These are phyloP conservation scores for Rhinolophus ferrumequinum DNA, from an alignment of 2,113 vertebrate species.

Conservation along the genomic window DNA sequence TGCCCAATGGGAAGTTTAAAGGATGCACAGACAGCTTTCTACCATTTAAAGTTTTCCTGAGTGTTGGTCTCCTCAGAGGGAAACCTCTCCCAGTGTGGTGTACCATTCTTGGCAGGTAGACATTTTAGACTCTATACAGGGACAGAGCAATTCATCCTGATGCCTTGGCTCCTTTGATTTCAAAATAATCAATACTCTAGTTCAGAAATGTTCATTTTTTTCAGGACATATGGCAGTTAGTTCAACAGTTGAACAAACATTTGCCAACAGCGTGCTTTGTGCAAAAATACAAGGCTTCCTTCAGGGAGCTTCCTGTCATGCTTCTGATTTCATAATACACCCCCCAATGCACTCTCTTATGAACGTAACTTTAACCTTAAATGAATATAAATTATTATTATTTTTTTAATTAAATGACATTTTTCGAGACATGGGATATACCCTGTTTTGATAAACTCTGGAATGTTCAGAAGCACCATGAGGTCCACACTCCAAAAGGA, in stretches of 20 bases:
- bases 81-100: background rate
- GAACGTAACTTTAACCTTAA: background rate
- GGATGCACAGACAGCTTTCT: background rate
- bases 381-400: background rate
- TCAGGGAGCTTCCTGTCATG: background rate
- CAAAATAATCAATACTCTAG: background rate
- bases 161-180: background rate
- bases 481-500: background rate
- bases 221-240: background rate
- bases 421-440: background rate
- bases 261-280: background rate
- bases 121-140: background rate
- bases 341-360: background rate
- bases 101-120: background rate
- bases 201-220: background rate
- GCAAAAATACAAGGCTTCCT: background rate
- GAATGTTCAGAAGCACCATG: background rate
- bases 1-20: rapidly evolving
- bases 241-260: background rate
- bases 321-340: background rate
- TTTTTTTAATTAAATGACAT: background rate
- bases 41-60: background rate
- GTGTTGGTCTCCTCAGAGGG: background rate
- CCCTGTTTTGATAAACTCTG: background rate
- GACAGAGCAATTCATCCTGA: background rate